These are phyloP conservation scores for Leptopilina clavipes DNA, from an alignment of 1,140 invertebrate genomes.

Conservation along the genomic window DNA sequence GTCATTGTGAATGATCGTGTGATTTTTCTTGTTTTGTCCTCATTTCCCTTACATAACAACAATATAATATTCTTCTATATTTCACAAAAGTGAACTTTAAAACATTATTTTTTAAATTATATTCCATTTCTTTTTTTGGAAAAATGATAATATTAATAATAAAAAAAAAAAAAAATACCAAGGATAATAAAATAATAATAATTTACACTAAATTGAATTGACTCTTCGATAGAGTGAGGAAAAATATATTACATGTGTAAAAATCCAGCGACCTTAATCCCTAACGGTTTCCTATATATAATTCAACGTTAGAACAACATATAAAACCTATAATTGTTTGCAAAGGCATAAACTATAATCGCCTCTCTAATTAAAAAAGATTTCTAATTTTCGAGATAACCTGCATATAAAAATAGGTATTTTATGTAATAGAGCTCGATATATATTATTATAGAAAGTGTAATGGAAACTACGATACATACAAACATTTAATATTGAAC, in stretches of 20 bases:
- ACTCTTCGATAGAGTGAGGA: too few species aligned
- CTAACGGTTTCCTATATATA: background rate
- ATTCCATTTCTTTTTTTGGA: too few species aligned
- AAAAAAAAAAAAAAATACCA: too few species aligned
- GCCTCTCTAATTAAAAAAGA: slow-evolving; percentile 15
- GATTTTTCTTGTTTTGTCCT: slow-evolving; percentile 20
- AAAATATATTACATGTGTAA: too few species aligned
- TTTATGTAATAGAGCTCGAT: slow-evolving; percentile 14
- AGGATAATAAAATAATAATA: too few species aligned
- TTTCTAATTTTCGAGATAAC: slow-evolving; percentile 6
- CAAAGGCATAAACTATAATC: slow-evolving; percentile 1
- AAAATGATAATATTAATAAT: too few species aligned
- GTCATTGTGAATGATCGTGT: slow-evolving; percentile 17
- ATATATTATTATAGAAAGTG: slow-evolving; percentile 33
- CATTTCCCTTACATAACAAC: background rate
- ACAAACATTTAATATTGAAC: background rate
- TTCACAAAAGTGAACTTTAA: background rate
- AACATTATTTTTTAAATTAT: too few species aligned
- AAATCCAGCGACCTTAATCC: too few species aligned
- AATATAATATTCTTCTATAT: too few species aligned
- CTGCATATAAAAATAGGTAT: slow-evolving; percentile 8
- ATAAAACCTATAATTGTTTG: background rate
- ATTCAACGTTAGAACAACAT: background rate
- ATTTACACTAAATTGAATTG: too few species aligned
- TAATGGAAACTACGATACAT: slow-evolving; percentile 10